Conservation (phyloP, 2,113 vertebrate species). For the Lophotis ruficrista region DNA sequence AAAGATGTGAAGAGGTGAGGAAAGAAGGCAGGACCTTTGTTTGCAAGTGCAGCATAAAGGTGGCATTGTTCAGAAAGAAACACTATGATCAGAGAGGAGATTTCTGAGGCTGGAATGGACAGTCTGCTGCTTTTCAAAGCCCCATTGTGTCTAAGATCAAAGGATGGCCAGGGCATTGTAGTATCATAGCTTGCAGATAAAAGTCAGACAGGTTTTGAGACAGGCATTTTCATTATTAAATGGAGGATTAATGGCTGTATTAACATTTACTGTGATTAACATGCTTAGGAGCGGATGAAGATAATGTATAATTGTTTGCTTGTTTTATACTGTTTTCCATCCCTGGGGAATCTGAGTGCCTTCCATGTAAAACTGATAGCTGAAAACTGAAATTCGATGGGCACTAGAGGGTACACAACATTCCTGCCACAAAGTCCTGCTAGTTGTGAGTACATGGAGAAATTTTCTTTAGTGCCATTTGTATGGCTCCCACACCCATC, state of each 20-base stretch:
- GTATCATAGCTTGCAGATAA: background rate
- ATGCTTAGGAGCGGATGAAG: background rate
- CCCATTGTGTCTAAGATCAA: conserved; percentile 15
- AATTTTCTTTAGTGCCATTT: background rate
- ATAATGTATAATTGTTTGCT: background rate
- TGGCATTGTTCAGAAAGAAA: background rate
- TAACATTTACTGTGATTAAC: background rate
- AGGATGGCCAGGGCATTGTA: background rate
- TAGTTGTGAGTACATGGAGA: background rate
- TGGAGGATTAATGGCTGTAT: background rate
- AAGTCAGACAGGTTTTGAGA: conserved; percentile 11
- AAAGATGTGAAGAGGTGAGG: background rate
- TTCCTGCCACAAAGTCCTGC: background rate
- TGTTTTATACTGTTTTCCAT: background rate
- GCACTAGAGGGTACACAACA: rapidly evolving
- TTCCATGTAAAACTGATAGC: background rate
- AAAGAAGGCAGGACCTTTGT: conserved; percentile 29
- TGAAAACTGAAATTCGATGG: background rate
- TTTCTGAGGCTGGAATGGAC: background rate
- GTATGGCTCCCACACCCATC: background rate
- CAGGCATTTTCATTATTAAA: background rate
- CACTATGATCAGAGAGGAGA: conserved; percentile 8
- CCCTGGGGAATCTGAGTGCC: background rate
- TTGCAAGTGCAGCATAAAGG: conserved; percentile 15
- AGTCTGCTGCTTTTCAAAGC: conserved; percentile 8